These are phyloP conservation scores for Verasper variegatus DNA, from an alignment of 2,113 vertebrate genomes.

Conservation along the genomic window DNA sequence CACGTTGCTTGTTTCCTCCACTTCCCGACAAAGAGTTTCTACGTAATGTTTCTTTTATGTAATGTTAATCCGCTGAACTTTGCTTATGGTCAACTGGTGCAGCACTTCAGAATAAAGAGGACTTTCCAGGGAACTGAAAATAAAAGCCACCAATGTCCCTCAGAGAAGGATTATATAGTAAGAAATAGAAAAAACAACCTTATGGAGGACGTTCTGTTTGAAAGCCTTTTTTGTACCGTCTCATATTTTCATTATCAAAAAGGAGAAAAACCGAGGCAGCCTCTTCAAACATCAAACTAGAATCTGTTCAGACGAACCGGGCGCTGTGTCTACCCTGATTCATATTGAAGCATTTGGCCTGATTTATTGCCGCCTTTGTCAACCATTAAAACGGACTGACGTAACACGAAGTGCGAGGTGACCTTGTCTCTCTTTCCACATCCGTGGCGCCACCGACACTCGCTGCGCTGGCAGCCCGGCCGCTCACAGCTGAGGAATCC, in stretches of 20 bases:
- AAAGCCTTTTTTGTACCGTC: too few relatives aligned
- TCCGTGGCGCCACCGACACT: not conserved
- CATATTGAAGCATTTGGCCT: conserved; percentile 30
- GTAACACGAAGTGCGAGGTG: conserved; percentile 48
- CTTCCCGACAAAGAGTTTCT: not conserved
- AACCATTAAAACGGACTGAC: conserved; percentile 46
- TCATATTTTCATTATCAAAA: too few relatives aligned
- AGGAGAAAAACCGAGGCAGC: not conserved
- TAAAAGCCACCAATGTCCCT: too few relatives aligned
- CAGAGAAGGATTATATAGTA: too few relatives aligned
- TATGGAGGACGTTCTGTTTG: too few relatives aligned
- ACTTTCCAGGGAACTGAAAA: too few relatives aligned
- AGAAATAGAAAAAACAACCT: too few relatives aligned
- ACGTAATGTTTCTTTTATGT: not conserved
- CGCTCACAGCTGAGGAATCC: conserved; percentile 37
- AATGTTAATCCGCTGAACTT: conserved; percentile 1
- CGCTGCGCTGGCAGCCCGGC: conserved; percentile 20
- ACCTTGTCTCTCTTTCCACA: conserved; percentile 40
- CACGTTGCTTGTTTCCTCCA: not conserved
- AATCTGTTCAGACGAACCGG: conserved; percentile 15
- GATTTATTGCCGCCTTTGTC: conserved; percentile 41
- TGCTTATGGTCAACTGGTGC: not conserved
- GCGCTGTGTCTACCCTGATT: conserved; percentile 35
- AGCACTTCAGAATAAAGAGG: conserved; percentile 8
- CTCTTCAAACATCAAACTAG: conserved; percentile 12